Base-by-base conservation (phyloP, 2,888 invertebrate species). In the Drosophila seclusa region DNA sequence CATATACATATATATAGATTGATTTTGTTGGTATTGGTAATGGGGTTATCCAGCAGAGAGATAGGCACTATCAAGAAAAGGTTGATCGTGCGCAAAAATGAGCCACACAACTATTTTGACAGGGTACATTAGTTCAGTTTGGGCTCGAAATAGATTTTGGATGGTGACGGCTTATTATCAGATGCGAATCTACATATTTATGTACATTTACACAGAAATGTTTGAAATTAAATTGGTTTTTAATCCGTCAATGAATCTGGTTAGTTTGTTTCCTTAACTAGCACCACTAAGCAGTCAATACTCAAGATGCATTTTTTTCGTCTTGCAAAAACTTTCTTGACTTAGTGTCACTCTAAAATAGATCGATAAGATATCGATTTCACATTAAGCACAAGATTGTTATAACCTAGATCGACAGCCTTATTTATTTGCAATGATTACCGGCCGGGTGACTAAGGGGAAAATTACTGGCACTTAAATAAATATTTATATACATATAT, bases 351-450 rank as follows among this genome's bases (percentile, higher is more conserved):
- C n/a, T 18, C 11, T 27, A 27, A 18, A 18, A 18, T 54, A 6
- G 18, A 42, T 42, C 29, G 57, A 57, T 42, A 42, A 61, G 53
- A 18, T 40, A 53, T 31, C 40, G 45, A 32, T 54, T 32, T 32
- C 1, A 42, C 40, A 42, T 11, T 2, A 13, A 21, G 13, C 7
- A 45, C 16, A 21, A 45, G 42, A 42, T 42, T 13, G 3, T 13
- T 16, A 34, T 24, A 24, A 34, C 16, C 24, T 10, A 48, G 24
- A 10, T 29, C 10, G 18, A 27, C 27, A 27, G 10, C 18, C 49
- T 2, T 49, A 18, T 18, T 5, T 10, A 18, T 80, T 77, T 73
- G 59, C 78, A 70, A 67, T 73, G 64, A 76, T 64, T 63, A 58
- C 21, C 36, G 27, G 36, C 40, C 27, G 29, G 60, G 24, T 42